A percentile compares a stretch with the other conserved stretches of the same genome.
Evolutionary conservation across 2,113 vertebrate species (phyloP).

Genomic region (Pontoporia blainvillei): DNA sequence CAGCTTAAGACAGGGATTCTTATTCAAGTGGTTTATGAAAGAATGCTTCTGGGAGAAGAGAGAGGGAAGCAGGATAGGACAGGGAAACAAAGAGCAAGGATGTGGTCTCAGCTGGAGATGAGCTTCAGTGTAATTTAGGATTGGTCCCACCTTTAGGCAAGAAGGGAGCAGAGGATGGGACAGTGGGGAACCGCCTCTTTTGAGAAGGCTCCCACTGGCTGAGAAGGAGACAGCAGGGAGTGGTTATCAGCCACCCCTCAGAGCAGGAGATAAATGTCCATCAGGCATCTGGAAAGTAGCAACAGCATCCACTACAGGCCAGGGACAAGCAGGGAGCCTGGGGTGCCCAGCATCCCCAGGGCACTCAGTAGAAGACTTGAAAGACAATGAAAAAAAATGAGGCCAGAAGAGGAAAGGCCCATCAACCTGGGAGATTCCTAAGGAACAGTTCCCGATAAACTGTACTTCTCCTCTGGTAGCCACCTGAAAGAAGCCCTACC

Average conservation of each 20-base stretch:
- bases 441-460: neutral
- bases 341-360: neutral
- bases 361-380: neutral
- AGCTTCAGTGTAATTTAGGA: neutral
- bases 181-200: accelerated
- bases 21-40: neutral
- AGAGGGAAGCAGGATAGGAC: no score
- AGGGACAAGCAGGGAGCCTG: neutral
- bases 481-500: neutral
- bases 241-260: neutral
- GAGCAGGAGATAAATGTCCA: neutral
- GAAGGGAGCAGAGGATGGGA: neutral
- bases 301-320: neutral
- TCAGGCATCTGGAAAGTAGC: neutral
- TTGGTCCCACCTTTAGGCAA: neutral
- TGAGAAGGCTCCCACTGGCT: neutral
- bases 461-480: neutral
- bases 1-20: neutral
- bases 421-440: neutral
- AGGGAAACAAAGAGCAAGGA: neutral
- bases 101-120: neutral
- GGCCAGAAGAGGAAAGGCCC: neutral
- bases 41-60: neutral
- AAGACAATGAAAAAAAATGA: neutral
- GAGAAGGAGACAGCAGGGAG: neutral